A percentile compares a stretch with the other conserved stretches of the same genome.
These are phyloP conservation scores for Cephalopholis sonnerati DNA, from an alignment of 2,113 vertebrate species.

Conservation along the genomic window DNA sequence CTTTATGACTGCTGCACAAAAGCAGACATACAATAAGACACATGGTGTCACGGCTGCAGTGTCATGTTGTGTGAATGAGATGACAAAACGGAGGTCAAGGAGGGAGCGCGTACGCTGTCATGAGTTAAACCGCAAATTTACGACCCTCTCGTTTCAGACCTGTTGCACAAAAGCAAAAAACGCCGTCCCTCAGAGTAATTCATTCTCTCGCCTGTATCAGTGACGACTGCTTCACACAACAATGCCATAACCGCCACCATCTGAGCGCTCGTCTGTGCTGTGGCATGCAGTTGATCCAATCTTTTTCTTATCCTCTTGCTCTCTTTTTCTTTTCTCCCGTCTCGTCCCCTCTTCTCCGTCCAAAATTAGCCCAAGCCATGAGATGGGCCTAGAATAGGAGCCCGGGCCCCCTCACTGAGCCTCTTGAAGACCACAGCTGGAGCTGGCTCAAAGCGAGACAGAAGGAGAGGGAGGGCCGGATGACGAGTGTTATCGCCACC, in stretches of 20 bases:
- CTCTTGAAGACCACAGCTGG: constrained; percentile 76
- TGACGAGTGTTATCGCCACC: constrained; percentile 61
- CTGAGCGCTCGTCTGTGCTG: background rate
- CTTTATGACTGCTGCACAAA: constrained; percentile 36
- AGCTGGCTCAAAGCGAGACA: constrained; percentile 63
- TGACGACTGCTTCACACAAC: background rate
- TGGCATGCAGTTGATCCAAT: background rate
- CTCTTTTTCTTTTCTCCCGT: constrained; percentile 25
- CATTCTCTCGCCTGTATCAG: background rate
- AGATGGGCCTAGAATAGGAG: constrained; percentile 74
- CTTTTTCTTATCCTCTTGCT: background rate
- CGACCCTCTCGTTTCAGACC: constrained; percentile 16
- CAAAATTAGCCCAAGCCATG: constrained; percentile 73
- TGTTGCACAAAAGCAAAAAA: constrained; percentile 18
- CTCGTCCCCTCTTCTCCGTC: constrained; percentile 38
- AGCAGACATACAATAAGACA: constrained; percentile 25
- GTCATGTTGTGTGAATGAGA: constrained; percentile 47
- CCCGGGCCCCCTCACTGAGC: constrained; percentile 45
- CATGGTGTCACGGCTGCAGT: constrained; percentile 21
- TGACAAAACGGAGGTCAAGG: constrained; percentile 62
- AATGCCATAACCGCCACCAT: background rate
- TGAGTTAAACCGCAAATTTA: constrained; percentile 56
- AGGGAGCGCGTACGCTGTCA: constrained; percentile 37
- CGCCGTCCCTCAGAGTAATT: background rate
- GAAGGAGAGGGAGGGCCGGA: constrained; percentile 48